Base-by-base conservation (phyloP, 2,888 invertebrate species). In the Monoplex corrugatus region DNA sequence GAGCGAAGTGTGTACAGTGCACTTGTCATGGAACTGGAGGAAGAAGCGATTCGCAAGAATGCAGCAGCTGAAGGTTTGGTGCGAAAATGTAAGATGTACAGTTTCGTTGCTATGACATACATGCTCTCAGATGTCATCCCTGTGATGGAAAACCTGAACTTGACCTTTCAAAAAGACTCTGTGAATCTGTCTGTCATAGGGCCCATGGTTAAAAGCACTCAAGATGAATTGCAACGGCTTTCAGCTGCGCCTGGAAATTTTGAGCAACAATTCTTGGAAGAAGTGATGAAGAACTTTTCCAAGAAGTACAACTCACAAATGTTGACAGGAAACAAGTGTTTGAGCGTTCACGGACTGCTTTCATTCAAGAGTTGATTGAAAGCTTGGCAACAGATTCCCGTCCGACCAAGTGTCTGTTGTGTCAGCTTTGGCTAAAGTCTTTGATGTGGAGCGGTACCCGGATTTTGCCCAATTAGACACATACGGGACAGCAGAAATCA, bases 391-490 rank as follows among this genome's bases (percentile, higher is more conserved):
- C 19, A 28, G 23, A 0, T 72, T 72, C n/a, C 5, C 5, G 0
- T 10, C 19, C 32, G 72, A 72, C n/a, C 72, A 72, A n/a, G 0
- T 72, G 16, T 28, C 28, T n/a, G n/a, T 32, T 28, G 72, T 72
- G 72, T 72, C 72, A 72, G 72, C 72, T n/a, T 72, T 72, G 72
- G 72, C 72, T 10, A 72, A 72, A 28, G 32, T 72, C 23, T 28
- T 72, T 32, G 72, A 72, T n/a, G n/a, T 19, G n/a, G 28, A 72
- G 3, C 19, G 72, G 32, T 72, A 72, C n/a, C 72, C 72, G n/a
- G 28, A 19, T n/a, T n/a, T n/a, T 72, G 72, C 28, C 19, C 5
- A 19, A 10, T n/a, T 72, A n/a, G 72, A 72, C n/a, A 10, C 28
- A n/a, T 3, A 72, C 72, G 72, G 28, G n/a, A 72, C 72, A 28